Conservation (phyloP, 2,888 invertebrate genomes). For the Steromphala cineraria region DNA sequence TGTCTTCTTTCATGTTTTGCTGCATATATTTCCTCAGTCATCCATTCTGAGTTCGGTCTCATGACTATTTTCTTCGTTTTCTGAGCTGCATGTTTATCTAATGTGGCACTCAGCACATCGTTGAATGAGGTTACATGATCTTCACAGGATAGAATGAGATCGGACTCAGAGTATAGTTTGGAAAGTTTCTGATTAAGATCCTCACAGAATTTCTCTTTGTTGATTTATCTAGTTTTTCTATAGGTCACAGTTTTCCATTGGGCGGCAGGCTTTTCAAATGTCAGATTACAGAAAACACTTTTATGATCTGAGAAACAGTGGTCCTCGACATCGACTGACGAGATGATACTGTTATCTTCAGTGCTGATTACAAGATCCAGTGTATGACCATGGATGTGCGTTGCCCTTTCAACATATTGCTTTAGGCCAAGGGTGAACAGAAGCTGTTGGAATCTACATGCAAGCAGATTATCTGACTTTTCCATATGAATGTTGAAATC, state of each 20-base stretch:
- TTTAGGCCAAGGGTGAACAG: background rate
- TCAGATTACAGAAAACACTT: background rate
- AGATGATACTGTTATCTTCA: background rate
- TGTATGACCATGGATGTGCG: background rate
- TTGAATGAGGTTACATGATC: background rate
- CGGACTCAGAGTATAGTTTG: background rate
- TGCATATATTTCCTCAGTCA: conserved; percentile 1
- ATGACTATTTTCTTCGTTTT: background rate
- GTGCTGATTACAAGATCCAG: background rate
- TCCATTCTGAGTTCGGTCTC: conserved; percentile 13
- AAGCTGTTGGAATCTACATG: background rate
- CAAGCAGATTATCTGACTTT: background rate
- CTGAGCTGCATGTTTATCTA: conserved; percentile 19
- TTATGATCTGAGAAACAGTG: background rate
- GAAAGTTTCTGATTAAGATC: background rate
- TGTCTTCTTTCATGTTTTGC: background rate
- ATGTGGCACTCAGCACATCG: background rate
- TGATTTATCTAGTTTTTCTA: background rate
- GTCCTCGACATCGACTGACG: background rate
- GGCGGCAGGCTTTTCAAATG: background rate
- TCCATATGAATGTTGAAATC: conserved; percentile 5
- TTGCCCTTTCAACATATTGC: background rate
- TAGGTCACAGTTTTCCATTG: too few species aligned
- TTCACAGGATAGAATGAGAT: background rate
- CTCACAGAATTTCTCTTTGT: background rate